A percentile compares a stretch with the other conserved stretches of the same genome.
These are phyloP conservation scores for Gerris lacustris DNA, from an alignment of 2,888 invertebrate species.

Conservation along the genomic window DNA sequence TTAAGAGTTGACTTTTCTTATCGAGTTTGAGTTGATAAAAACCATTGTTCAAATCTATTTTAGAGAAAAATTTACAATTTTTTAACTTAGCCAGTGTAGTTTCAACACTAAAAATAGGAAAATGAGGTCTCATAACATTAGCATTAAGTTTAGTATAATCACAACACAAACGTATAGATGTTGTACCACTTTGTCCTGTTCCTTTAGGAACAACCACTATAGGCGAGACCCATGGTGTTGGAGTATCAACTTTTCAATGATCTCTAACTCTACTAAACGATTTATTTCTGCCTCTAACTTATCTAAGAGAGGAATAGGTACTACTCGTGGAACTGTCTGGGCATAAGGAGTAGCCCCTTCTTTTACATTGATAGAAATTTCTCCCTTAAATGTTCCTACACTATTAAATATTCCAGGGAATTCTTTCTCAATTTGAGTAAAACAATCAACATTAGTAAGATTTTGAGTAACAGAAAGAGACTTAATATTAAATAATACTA, in stretches of 20 bases:
- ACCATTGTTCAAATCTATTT: background rate
- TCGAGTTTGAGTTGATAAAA: background rate
- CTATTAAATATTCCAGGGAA: background rate
- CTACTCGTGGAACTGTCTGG: background rate
- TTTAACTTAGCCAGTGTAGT: background rate
- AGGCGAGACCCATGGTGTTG: background rate
- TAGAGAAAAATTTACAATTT: background rate
- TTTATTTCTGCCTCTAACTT: background rate
- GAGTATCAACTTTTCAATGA: background rate
- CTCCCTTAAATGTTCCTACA: background rate
- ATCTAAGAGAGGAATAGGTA: background rate
- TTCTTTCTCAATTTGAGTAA: background rate
- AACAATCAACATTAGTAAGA: background rate
- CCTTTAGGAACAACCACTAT: background rate
- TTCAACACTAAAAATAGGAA: background rate
- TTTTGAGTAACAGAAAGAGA: background rate
- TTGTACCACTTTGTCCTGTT: background rate
- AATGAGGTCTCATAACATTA: background rate
- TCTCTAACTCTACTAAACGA: background rate
- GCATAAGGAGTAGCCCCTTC: background rate
- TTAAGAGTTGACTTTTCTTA: constrained; percentile 1
- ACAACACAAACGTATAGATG: background rate
- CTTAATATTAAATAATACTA: background rate
- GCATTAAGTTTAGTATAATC: background rate
- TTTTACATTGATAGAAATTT: background rate